Percentiles rank a stretch among this genome's conserved stretches.
Evolutionary conservation across 2,888 invertebrate species (phyloP).

Genomic region (Pandemis heparana): DNA sequence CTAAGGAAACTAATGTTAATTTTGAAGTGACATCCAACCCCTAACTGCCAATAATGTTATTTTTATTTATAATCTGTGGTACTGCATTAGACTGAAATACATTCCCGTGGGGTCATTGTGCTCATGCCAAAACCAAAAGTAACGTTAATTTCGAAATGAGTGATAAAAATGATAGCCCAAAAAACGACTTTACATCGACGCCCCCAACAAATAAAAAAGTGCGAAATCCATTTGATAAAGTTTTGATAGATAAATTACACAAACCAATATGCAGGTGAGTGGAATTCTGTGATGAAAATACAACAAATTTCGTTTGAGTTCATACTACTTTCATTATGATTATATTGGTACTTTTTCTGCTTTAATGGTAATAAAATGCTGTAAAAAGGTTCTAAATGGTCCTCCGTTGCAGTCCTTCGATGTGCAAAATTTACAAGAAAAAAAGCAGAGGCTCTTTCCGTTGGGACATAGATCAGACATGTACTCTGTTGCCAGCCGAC

Average conservation of each 20-base stretch:
- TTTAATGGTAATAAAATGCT: neutral
- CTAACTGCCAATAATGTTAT: neutral
- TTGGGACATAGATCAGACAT: slow-evolving; percentile 91
- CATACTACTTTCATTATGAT: neutral
- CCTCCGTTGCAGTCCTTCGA: slow-evolving; percentile 70
- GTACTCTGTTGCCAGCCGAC: slow-evolving; percentile 88
- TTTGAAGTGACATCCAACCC: slow-evolving; percentile 2
- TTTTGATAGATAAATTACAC: slow-evolving; percentile 87
- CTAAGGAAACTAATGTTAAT: neutral
- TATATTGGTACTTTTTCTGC: neutral
- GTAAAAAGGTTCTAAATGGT: slow-evolving; percentile 25
- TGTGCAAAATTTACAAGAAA: slow-evolving; percentile 82
- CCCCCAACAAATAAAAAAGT: slow-evolving; percentile 79
- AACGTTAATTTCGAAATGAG: slow-evolving; percentile 79
- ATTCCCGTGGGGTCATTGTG: slow-evolving; percentile 50
- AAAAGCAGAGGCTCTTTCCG: slow-evolving; percentile 68
- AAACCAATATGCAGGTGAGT: slow-evolving; percentile 89
- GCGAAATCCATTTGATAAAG: slow-evolving; percentile 89
- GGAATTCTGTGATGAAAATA: neutral
- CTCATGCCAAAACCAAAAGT: slow-evolving; percentile 44
- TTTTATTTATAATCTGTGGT: slow-evolving; percentile 22
- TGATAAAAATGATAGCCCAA: slow-evolving; percentile 70
- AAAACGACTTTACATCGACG: slow-evolving; percentile 68
- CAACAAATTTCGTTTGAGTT: neutral
- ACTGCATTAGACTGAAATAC: slow-evolving; percentile 13